phyloP scores from a whole-genome alignment of 2,113 vertebrate species.

The Riparia riparia region DNA sequence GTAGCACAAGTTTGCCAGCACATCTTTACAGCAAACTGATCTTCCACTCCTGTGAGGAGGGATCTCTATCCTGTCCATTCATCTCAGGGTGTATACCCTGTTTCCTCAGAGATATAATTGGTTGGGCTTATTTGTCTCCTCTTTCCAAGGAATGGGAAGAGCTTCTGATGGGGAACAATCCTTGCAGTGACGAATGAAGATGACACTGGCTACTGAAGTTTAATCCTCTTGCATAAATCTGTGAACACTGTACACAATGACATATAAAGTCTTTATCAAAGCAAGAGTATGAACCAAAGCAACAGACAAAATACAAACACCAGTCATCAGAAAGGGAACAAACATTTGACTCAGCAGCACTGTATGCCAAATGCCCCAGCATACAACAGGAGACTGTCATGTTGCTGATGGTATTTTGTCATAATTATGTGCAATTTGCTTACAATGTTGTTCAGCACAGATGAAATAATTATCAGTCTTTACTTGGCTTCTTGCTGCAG shows the following conservation, averaged over 20 bases:
- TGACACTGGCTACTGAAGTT: background rate
- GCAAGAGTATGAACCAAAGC: constrained; percentile 7
- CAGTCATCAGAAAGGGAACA: background rate
- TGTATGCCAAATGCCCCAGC: constrained; percentile 21
- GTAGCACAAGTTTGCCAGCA: background rate
- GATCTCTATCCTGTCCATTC: background rate
- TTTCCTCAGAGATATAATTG: background rate
- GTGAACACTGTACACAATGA: background rate
- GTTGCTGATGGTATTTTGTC: constrained; percentile 32
- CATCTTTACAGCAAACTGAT: background rate
- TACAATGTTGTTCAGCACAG: constrained; percentile 7
- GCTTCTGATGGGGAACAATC: background rate
- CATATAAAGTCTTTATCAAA: background rate
- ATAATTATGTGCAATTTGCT: constrained; percentile 48
- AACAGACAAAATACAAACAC: constrained; percentile 34
- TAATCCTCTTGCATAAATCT: background rate
- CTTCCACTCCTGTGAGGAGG: background rate
- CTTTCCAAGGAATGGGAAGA: background rate
- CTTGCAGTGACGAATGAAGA: background rate
- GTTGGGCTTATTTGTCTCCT: background rate
- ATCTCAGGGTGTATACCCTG: accelerated
- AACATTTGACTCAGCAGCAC: background rate
- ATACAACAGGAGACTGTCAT: background rate
- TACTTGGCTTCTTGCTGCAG: background rate
- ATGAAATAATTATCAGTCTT: constrained; percentile 40